Base-by-base conservation (phyloP, 2,113 vertebrate genomes). In the Mixornis gularis region DNA sequence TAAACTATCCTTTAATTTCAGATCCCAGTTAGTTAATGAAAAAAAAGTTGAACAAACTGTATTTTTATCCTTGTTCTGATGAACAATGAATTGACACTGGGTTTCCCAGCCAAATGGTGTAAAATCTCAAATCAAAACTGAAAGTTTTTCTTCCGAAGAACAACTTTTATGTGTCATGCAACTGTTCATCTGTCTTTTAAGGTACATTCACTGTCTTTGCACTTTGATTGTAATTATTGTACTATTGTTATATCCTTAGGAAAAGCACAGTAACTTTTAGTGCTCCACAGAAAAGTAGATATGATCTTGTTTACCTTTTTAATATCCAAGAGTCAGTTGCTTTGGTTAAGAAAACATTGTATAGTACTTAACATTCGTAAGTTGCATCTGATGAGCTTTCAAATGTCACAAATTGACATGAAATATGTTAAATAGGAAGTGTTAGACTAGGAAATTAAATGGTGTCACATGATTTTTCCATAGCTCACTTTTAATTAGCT, bases 121-220 rank as follows among this genome's bases (percentile, higher is more conserved):
- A 41, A 40, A 66, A 70, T 29, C 41, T 84, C 64, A 25, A 68
- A 92, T 51, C 9, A 16, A 56, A 69, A 41, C 22, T 29, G 63
- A 26, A 62, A 46, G 4, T 3, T 72, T 64, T 60, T 81, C 7
- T 51, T 63, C 38, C 44, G n/a, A 66, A 58, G 21, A 59, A 17
- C 2, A 0, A n/a, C 30, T 18, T 10, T 58, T 46, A 3, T 16
- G 6, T 55, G 13, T 74, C 38, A 43, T 46, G 8, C 2, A 71
- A 16, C 0, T 25, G 19, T 30, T 84, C 11, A 30, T 89, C 24
- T 71, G 5, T 26, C 11, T 74, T 74, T 81, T 81, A 48, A 41
- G 9, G 13, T 56, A 10, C 25, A 11, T 51, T 55, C 7, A 20
- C 4, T 59, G 3, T 15, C 17, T 27, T 59, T 38, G 13, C 24